Evolutionary conservation across 2,888 invertebrate genomes (phyloP), one percentile per base, ranked within the genome.

Genomic region (Nebria salina): DNA sequence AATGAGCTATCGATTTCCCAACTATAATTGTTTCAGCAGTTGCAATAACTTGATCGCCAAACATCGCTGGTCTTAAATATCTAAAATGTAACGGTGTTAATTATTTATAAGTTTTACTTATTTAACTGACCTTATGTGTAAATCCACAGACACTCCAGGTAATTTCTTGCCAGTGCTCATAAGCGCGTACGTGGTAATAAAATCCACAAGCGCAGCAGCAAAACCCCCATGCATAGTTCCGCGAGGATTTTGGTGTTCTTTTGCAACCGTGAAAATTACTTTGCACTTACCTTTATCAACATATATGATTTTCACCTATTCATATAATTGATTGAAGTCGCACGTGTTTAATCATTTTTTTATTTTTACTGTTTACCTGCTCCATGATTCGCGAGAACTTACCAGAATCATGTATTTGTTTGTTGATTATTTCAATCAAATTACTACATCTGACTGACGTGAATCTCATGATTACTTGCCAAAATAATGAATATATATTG

Each of bases 191-290:
- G 95, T 94, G 0, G 97, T 96, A 34, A 97, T 87, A 77, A 90
- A 90, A 86, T 96, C 95, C 0, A 96, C 93, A 9, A 97, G 87
- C 0, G 95, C 95, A 2, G 95, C 94, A 3, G 95, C 95, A 85
- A 96, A 93, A 5, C 97, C 98, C 1, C 97, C 97, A 86, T 98
- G 98, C 4, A 98, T 88, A 0, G 93, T 92, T 0, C 96, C 96
- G 43, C 90, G 87, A 13, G 90, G 88, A 88, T 98, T 98, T 1
- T 94, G 89, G 86, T 96, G 95, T 83, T 95, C 94, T 4, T 93
- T 90, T 0, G 90, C 91, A 0, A 97, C 93, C 84, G 91, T 92
- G 86, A 97, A 92, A 88, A 96, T 94, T 20, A 95, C 96, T 42
- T 91, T 87, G 87, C 95, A 94, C 75, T 90, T 91, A 0, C 97